A percentile compares a stretch with the other conserved stretches of the same genome.
These are phyloP conservation scores for Conus canariensis DNA, from an alignment of 2,888 invertebrate species.

Conservation along the genomic window DNA sequence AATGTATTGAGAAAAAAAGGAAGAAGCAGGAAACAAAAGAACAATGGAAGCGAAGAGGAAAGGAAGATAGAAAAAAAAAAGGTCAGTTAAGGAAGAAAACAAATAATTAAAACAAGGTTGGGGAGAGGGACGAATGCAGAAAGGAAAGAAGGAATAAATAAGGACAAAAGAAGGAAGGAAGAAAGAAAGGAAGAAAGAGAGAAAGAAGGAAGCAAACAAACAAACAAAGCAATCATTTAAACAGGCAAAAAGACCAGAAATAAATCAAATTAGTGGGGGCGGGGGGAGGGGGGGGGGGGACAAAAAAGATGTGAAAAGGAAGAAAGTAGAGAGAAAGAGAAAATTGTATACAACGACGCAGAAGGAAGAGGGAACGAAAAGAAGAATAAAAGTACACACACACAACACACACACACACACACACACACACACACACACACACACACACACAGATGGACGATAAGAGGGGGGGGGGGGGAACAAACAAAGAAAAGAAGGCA, in stretches of 20 bases:
- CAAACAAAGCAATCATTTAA: too few species aligned
- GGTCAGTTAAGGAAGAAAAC: too few species aligned
- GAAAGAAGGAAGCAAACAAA: neutral
- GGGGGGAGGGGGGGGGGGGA: too few species aligned
- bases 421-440: neutral
- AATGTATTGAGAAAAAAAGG: neutral
- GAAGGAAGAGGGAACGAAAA: neutral
- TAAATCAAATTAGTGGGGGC: neutral
- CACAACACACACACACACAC: constrained; percentile 12
- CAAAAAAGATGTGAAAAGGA: neutral
- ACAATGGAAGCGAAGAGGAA: neutral
- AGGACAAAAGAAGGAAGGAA: neutral
- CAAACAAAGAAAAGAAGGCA: too few species aligned
- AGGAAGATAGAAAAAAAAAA: neutral
- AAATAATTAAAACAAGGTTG: neutral
- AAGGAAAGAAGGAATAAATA: neutral
- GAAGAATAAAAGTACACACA: neutral
- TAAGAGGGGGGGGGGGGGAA: too few species aligned
- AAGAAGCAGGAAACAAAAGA: neutral
- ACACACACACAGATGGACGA: neutral
- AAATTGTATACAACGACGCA: too few species aligned
- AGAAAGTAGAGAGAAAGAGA: neutral
- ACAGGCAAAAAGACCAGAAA: too few species aligned
- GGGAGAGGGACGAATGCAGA: neutral
- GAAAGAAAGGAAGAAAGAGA: neutral